Evolutionary conservation across 1,140 invertebrate genomes (phyloP), one percentile per base, ranked within the genome.

Genomic region (Rhynchophorus ferrugineus): DNA sequence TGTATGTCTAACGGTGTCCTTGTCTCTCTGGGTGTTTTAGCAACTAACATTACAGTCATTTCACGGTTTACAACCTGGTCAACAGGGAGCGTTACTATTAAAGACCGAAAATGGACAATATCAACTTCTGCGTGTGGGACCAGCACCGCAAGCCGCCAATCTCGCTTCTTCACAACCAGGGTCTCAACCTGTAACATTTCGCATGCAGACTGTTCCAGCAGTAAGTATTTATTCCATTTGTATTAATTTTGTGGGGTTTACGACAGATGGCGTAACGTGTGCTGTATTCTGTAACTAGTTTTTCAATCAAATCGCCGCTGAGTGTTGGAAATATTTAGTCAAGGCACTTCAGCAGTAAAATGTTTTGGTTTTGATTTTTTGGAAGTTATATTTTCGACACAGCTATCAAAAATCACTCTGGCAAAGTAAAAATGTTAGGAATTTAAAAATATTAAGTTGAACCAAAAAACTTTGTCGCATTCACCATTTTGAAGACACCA

Each of bases 61-160:
- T 57, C 89, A 86, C 74, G 83, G 80, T 68, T 80, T 88, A 61
- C 86, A 82, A 74, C 82, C 82, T 64, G 89, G 83, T 69, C 85
- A 84, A 73, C 89, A 82, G 69, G 85, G 86, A 63, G 87, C 89
- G 73, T 76, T 95, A 63, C 77, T 95, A 59, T 74, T 96, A 64
- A 94, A 95, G 76, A 95, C 91, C 67, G 92, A 96, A 76, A 93
- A 89, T 79, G 93, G 92, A 58, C 89, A 93, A 68, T 91, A 87
- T 73, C 90, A 95, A 72, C 75, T 95, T 62, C 74, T 96, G 57
- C 82, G 89, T 69, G 87, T 93, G 58, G 87, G 87, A 52, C 84
- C 86, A 47, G 78, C 82, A n/a, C 78, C 81, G 8, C 60, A 73
- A 2, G 69, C 71, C 60, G 76, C 78, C 38, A 76, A 83, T 54